phyloP scores from a whole-genome alignment of 2,888 invertebrate species.

The Aleiodes testaceus region DNA sequence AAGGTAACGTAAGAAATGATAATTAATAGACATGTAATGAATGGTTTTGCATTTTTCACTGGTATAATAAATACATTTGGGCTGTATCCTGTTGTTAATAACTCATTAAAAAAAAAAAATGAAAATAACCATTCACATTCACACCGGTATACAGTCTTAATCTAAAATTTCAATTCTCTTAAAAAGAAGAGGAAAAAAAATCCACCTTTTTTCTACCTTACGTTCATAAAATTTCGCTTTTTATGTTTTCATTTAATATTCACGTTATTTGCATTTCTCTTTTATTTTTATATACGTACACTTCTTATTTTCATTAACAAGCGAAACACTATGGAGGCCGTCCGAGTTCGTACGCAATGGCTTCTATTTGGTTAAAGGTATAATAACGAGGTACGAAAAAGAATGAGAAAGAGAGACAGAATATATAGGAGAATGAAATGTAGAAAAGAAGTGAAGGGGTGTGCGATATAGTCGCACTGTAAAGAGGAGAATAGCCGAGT shows the following conservation, averaged over 20 bases:
- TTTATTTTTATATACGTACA: too few relatives aligned
- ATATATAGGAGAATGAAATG: constrained; percentile 20
- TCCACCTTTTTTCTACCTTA: too few relatives aligned
- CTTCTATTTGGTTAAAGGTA: constrained; percentile 17
- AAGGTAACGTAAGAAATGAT: constrained; percentile 7
- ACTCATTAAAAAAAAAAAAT: constrained; percentile 10
- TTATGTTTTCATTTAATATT: too few relatives aligned
- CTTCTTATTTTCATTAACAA: too few relatives aligned
- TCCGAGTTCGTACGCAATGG: background rate
- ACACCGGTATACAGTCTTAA: too few relatives aligned
- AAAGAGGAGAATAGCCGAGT: constrained; percentile 53
- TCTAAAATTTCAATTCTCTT: too few relatives aligned
- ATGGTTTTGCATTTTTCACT: constrained; percentile 33
- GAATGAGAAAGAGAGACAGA: background rate
- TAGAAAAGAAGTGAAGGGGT: constrained; percentile 29
- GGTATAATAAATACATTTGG: constrained; percentile 34
- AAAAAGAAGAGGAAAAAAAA: too few relatives aligned
- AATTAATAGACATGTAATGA: constrained; percentile 40
- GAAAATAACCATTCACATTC: too few relatives aligned
- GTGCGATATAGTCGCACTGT: constrained; percentile 31
- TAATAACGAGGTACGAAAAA: background rate
- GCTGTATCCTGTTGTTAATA: constrained; percentile 43
- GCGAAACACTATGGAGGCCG: too few relatives aligned
- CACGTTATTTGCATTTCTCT: too few relatives aligned
- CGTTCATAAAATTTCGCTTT: too few relatives aligned